phyloP scores from a whole-genome alignment of 2,797 vertebrate species.

The Micropoecilia bifurca region DNA sequence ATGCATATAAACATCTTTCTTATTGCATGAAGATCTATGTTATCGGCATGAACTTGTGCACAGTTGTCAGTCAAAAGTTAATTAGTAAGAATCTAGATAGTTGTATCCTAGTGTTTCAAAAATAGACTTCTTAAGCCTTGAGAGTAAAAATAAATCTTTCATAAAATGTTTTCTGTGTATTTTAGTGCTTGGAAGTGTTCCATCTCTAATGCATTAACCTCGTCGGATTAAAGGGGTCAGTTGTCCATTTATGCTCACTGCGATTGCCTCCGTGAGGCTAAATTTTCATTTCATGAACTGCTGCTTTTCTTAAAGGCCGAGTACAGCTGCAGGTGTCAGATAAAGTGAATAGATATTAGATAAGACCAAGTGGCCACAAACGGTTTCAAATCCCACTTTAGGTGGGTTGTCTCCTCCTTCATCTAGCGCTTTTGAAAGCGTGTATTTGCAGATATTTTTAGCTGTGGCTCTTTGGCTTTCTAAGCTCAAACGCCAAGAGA shows the following conservation, averaged over 20 bases:
- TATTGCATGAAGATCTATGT: background rate
- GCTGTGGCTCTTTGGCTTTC: conserved; percentile 24
- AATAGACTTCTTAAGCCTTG: conserved; percentile 12
- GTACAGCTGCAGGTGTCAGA: conserved; percentile 51
- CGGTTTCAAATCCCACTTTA: conserved; percentile 22
- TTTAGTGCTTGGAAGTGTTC: conserved; percentile 37
- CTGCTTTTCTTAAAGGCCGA: conserved; percentile 42
- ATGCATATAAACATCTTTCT: background rate
- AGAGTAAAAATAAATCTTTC: conserved; percentile 43
- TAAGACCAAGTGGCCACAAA: conserved; percentile 9
- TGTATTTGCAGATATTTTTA: conserved; percentile 30
- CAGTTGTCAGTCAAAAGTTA: background rate
- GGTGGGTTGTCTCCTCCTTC: conserved; percentile 4
- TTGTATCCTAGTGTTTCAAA: conserved; percentile 5
- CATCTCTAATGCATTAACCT: conserved; percentile 68
- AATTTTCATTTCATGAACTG: conserved; percentile 34
- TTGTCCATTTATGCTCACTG: conserved; percentile 48
- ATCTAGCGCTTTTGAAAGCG: conserved; percentile 20
- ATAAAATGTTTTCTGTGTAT: conserved; percentile 26
- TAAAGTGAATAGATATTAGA: conserved; percentile 51
- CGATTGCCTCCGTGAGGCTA: conserved; percentile 44
- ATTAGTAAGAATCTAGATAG: background rate
- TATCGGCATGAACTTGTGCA: background rate
- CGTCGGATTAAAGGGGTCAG: conserved; percentile 60
- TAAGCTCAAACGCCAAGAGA: conserved; percentile 36